These are phyloP conservation scores for Odontomyia ornata DNA, from an alignment of 2,888 invertebrate genomes.

Conservation along the genomic window DNA sequence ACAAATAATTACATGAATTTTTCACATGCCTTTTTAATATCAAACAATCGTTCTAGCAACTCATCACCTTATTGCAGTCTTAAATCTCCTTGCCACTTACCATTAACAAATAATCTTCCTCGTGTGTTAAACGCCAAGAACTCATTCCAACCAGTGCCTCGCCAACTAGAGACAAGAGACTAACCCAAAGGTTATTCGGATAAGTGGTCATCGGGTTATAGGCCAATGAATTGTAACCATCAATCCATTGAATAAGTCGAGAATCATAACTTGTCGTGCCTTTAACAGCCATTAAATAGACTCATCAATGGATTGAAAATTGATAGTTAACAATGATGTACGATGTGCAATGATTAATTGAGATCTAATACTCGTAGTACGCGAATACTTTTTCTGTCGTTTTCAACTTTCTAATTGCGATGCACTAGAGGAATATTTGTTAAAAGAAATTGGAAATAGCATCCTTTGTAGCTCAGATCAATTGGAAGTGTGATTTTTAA, in stretches of 20 bases:
- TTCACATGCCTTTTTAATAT: not conserved
- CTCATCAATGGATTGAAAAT: constrained; percentile 4
- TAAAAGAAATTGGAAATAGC: too few species aligned
- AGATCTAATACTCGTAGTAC: too few species aligned
- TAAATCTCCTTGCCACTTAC: not conserved
- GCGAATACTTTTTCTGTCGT: too few species aligned
- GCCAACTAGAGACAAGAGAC: not conserved
- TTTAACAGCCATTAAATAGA: constrained; percentile 2
- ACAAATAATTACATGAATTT: too few species aligned
- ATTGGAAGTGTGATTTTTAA: too few species aligned
- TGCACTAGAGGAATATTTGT: too few species aligned
- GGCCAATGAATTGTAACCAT: constrained; percentile 13
- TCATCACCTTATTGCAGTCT: not conserved
- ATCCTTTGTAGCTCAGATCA: too few species aligned
- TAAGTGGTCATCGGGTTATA: constrained; percentile 16
- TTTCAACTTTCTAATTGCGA: too few species aligned
- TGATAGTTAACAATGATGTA: not conserved
- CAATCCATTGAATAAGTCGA: not conserved
- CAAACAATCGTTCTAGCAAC: not conserved
- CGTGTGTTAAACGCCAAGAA: not conserved
- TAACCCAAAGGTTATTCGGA: not conserved
- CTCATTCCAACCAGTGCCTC: not conserved
- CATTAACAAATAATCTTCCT: not conserved
- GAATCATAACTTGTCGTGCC: not conserved
- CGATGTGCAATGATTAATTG: not conserved